These are phyloP conservation scores for Tetheella fluctuosa DNA, from an alignment of 2,888 invertebrate genomes.

Conservation along the genomic window DNA sequence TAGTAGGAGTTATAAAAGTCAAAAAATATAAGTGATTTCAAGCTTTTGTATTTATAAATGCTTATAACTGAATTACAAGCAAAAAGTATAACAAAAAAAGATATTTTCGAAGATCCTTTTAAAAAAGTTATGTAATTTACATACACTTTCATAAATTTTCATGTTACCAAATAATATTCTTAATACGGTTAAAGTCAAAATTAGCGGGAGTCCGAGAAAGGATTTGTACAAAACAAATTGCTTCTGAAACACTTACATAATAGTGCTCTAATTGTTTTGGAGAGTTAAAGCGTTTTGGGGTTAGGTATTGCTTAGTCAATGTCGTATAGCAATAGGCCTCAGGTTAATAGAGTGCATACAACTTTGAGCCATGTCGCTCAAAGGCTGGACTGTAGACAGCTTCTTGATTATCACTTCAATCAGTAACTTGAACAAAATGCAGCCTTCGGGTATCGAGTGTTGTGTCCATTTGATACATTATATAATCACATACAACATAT, in stretches of 20 bases:
- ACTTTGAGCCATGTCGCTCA: background rate
- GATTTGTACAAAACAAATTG: background rate
- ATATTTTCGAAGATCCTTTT: too few species aligned
- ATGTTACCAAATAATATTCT: too few species aligned
- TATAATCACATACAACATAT: background rate
- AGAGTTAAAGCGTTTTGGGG: background rate
- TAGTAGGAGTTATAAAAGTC: too few species aligned
- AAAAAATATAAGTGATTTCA: too few species aligned
- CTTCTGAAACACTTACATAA: too few species aligned
- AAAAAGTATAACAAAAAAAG: too few species aligned
- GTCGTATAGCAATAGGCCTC: background rate
- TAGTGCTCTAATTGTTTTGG: background rate
- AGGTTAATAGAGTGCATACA: background rate
- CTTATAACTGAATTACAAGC: too few species aligned
- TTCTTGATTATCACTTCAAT: constrained; percentile 4
- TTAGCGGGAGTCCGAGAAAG: too few species aligned
- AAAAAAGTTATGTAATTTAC: too few species aligned
- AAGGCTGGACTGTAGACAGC: background rate
- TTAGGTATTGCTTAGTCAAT: background rate
- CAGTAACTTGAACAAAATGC: background rate
- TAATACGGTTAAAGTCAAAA: too few species aligned
- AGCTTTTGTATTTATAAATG: too few species aligned
- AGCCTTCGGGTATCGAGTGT: background rate
- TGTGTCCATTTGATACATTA: background rate
- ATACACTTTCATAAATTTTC: too few species aligned